Evolutionary conservation across 2,113 vertebrate species (phyloP), one percentile per base, ranked within the genome.

Genomic region (Ariopsis seemanni): DNA sequence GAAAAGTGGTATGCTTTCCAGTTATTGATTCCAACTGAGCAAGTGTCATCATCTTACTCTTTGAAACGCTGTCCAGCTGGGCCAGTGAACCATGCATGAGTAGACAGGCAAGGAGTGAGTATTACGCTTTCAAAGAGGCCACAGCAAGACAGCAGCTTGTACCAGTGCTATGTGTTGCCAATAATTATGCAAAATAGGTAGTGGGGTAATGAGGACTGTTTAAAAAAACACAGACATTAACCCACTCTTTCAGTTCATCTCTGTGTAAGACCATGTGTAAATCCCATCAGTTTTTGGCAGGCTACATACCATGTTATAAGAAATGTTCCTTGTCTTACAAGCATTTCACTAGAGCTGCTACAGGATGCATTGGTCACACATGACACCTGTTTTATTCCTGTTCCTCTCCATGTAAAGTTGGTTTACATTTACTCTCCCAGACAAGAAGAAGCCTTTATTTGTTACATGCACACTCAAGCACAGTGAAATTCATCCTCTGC

Each of bases 121-220:
- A 81, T 85, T 88, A 79, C 71, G 85, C 63, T 74, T 83, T 88
- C 57, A 86, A 57, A 74, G 80, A 9, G 83, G 25, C 55, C 53
- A 77, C 12, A 8, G 22, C 15, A 65, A 62, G 83, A 74, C 22
- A 48, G 12, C 8, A 82, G 34, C 34, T 57, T 42, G 20, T 48
- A 63, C 25, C 27, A 72, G 62, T 69, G 74, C 48, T 18, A 48
- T 74, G 20, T 25, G 65, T 65, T 87, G 77, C 78, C 81, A 88
- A 53, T 83, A 84, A 88, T 72, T 83, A 62, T 72, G 86, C 86
- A 86, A 88, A 90, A 86, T 71, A 86, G 20, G 71, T 78, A 84
- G 77, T n/a, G 1, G n/a, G 67, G 60, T 9, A n/a, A 50, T 62
- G 82, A 7, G 10, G 48, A 34, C 72, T 84, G 30, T 77, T 57